Evolutionary conservation across 2,888 invertebrate genomes (phyloP).

Genomic region (Patella depressa): DNA sequence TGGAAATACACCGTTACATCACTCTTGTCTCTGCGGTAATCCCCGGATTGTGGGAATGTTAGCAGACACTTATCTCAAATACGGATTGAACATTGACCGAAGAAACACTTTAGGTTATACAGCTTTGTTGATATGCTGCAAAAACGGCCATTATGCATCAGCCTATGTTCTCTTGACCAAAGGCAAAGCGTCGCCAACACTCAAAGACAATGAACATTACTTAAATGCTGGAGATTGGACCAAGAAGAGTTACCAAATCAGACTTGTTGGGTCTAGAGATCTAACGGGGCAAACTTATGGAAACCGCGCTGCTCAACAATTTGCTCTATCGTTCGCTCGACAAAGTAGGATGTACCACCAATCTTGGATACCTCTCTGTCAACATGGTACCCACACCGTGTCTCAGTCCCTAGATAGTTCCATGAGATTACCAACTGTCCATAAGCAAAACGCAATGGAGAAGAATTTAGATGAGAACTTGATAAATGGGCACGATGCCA

Average conservation of each 20-base stretch:
- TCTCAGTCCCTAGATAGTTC: slow-evolving; percentile 43
- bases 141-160: slow-evolving; percentile 63
- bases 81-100: slow-evolving; percentile 61
- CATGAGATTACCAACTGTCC: slow-evolving; percentile 45
- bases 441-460: slow-evolving; percentile 31
- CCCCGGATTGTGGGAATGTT: slow-evolving; percentile 57
- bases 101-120: slow-evolving; percentile 66
- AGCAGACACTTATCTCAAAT: slow-evolving; percentile 51
- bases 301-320: slow-evolving; percentile 21
- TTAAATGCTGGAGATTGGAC: slow-evolving; percentile 65
- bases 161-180: slow-evolving; percentile 58
- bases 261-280: slow-evolving; percentile 18
- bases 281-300: slow-evolving; percentile 2
- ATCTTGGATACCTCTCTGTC: slow-evolving; percentile 47
- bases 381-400: slow-evolving; percentile 46
- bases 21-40: slow-evolving; percentile 62
- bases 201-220: slow-evolving; percentile 64
- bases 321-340: slow-evolving; percentile 47
- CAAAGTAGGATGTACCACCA: slow-evolving; percentile 60
- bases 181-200: slow-evolving; percentile 58
- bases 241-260: slow-evolving; percentile 37
- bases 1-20: slow-evolving; percentile 66
- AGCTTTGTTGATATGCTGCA: slow-evolving; percentile 64
- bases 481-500: slow-evolving; percentile 50
- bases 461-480: slow-evolving; percentile 41